Percentiles rank a stretch among this genome's conserved stretches.
Evolutionary conservation across 2,888 invertebrate genomes (phyloP).

Genomic region (Acrobasis suavella): DNA sequence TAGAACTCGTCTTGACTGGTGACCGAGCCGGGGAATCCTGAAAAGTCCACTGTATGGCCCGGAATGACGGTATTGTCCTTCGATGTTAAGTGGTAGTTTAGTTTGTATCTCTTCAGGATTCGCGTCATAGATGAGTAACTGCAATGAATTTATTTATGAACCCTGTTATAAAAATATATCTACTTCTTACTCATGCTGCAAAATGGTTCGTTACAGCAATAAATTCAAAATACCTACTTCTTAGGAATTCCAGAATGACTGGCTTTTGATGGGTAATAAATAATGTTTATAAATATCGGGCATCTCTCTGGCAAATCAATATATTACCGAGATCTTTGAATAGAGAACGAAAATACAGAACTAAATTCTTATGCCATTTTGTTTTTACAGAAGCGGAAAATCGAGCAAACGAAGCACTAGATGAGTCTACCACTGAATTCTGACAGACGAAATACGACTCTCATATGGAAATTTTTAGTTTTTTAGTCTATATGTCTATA

Average conservation of each 20-base stretch:
- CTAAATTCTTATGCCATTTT: not conserved
- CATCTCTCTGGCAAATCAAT: not conserved
- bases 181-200: not conserved
- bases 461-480: too few species aligned
- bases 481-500: too few species aligned
- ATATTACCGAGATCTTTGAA: not conserved
- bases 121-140: slow-evolving; percentile 92
- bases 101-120: slow-evolving; percentile 91
- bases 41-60: slow-evolving; percentile 87
- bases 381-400: too few species aligned
- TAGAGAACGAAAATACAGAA: not conserved
- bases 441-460: too few species aligned
- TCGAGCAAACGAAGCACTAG: too few species aligned
- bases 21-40: slow-evolving; percentile 92
- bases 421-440: too few species aligned
- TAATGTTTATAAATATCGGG: not conserved
- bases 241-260: not conserved
- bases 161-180: not conserved
- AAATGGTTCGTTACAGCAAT: not conserved
- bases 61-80: slow-evolving; percentile 80
- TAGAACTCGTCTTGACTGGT: slow-evolving; percentile 94
- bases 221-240: not conserved
- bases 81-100: slow-evolving; percentile 86
- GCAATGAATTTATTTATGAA: slow-evolving; percentile 35
- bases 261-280: not conserved